Evolutionary conservation across 1,140 invertebrate genomes (phyloP).

Genomic region (Drosophila pectinifera): DNA sequence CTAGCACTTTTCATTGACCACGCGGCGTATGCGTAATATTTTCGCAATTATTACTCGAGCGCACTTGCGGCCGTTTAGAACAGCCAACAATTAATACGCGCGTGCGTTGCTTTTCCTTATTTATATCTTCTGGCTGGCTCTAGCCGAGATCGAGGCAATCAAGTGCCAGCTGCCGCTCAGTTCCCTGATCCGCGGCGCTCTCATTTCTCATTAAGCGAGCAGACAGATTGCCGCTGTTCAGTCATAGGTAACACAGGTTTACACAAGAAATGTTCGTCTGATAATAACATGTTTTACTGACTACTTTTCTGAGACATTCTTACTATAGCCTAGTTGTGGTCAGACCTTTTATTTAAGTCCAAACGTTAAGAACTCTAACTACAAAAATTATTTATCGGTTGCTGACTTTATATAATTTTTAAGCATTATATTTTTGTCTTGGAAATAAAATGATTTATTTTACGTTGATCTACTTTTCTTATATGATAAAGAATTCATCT

Average conservation of each 20-base stretch:
- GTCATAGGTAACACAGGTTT: constrained; percentile 36
- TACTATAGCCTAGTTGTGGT: neutral
- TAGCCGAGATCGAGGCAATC: constrained; percentile 78
- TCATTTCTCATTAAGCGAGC: constrained; percentile 57
- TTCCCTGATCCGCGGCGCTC: constrained; percentile 39
- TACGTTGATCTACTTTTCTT: no score
- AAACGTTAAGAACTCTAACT: neutral
- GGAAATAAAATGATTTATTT: no score
- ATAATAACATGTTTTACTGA: neutral
- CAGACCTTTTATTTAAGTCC: no score
- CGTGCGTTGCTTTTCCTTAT: constrained; percentile 81
- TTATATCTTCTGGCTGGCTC: constrained; percentile 74
- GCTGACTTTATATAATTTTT: no score
- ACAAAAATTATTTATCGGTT: neutral
- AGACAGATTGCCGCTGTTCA: constrained; percentile 50
- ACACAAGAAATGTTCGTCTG: neutral
- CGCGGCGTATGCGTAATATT: constrained; percentile 30
- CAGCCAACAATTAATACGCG: constrained; percentile 77
- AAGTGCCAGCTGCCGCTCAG: constrained; percentile 64
- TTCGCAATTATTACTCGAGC: constrained; percentile 13
- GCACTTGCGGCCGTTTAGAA: constrained; percentile 66
- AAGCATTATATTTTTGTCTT: no score
- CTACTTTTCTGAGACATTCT: neutral
- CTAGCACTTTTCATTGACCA: constrained; percentile 24
- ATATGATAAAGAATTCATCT: no score